phyloP scores from a whole-genome alignment of 2,888 invertebrate genomes.

The Mimas tiliae region DNA sequence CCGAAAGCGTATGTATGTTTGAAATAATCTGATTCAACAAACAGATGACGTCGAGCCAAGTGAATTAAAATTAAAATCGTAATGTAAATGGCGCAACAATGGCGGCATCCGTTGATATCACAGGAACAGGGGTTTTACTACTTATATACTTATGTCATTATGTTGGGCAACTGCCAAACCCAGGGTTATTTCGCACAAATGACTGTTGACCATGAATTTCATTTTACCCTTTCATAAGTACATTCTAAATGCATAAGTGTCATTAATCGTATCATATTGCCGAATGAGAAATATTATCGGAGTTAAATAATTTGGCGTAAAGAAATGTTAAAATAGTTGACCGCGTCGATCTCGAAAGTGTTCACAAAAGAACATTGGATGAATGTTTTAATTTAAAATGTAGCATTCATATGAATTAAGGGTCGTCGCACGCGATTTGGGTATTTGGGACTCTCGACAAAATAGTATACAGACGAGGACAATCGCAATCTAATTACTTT shows the following conservation, averaged over 20 bases:
- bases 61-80: slow-evolving; percentile 15
- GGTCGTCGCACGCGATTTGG: slow-evolving; percentile 35
- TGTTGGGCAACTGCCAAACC: slow-evolving; percentile 6
- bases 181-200: slow-evolving; percentile 5
- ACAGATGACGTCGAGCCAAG: too few species aligned
- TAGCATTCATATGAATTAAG: slow-evolving; percentile 26
- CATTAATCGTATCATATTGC: not conserved
- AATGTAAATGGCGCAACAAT: slow-evolving; percentile 8
- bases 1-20: too few species aligned
- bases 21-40: not conserved
- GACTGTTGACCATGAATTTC: not conserved
- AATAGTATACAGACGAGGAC: slow-evolving; percentile 2
- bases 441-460: slow-evolving; percentile 31
- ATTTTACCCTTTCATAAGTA: slow-evolving; percentile 1
- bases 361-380: slow-evolving; percentile 1
- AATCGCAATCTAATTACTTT: slow-evolving; percentile 14
- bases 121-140: slow-evolving; percentile 2
- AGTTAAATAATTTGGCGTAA: not conserved
- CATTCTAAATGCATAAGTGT: slow-evolving; percentile 11
- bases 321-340: slow-evolving; percentile 5
- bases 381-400: slow-evolving; percentile 15
- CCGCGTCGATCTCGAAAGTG: not conserved
- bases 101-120: slow-evolving; percentile 28
- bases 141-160: slow-evolving; percentile 11
- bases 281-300: not conserved